Base-by-base conservation (phyloP, 2,888 invertebrate species). In the Drosophila mercatorum region DNA sequence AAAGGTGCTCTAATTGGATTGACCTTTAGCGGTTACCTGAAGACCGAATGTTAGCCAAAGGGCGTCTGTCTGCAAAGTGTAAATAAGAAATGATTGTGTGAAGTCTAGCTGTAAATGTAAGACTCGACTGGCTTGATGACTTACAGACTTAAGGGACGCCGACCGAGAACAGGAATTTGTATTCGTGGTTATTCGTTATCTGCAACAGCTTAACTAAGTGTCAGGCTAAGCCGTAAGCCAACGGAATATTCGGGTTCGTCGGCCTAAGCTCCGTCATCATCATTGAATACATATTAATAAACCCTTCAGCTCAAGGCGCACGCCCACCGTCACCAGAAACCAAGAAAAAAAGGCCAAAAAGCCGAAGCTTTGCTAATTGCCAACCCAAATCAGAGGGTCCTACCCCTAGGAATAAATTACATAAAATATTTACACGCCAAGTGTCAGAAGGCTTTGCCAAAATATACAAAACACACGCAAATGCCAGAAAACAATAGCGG, bases 381-480 rank as follows among this genome's bases (percentile, higher is more conserved):
- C 72, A 81, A 84, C 80, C 88, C 85, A 84, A 84, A 87, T 87
- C 85, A 75, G 72, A 74, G 56, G 38, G 63, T 22, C 22, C 63
- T 34, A 57, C 60, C 63, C 38, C 31, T 5, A 10, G 63, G 53
- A 47, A 53, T 52, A 51, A 83, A 78, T 72, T 68, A 74, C 65
- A 89, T 84, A 74, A 89, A 87, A 83, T 81, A 84, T 89, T 89
- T 84, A 76, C 87, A 83, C 87, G 72, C 78, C 87, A 78, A 84
- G 83, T 77, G 86, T 70, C 83, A 69, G 68, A 58, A 62, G 51
- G 38, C 55, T 38, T 36, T 22, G 64, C 53, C 72, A 61, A 80
- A 84, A 80, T 80, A 65, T 56, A 78, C 61, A 63, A 72, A 75
- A 68, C 66, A 72, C 73, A 79, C 81, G 78, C 75, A 67, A 75